phyloP scores from a whole-genome alignment of 2,113 vertebrate genomes.

The Nerophis lumbriciformis region DNA sequence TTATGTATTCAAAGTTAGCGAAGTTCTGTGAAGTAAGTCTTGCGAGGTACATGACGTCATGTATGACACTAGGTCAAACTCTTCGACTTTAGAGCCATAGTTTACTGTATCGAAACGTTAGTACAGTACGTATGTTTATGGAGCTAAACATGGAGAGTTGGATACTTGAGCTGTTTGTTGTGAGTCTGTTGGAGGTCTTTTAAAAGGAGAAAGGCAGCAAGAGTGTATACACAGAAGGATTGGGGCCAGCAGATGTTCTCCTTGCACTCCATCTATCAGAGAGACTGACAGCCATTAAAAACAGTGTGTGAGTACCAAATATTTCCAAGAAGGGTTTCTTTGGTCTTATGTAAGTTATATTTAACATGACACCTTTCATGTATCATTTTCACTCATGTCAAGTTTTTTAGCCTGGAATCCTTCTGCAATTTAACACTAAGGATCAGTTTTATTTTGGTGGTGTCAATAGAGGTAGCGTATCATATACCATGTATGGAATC shows the following conservation, averaged over 20 bases:
- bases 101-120: no score
- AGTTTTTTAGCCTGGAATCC: not conserved
- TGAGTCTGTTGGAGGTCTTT: constrained; percentile 27
- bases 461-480: constrained; percentile 49
- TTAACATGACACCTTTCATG: constrained; percentile 40
- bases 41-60: not conserved
- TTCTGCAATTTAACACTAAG: constrained; percentile 6
- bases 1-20: no score
- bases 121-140: constrained; percentile 68
- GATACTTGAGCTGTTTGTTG: constrained; percentile 61
- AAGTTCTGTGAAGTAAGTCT: not conserved
- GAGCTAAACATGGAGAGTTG: constrained; percentile 77
- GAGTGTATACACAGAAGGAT: constrained; percentile 61
- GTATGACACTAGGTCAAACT: not conserved
- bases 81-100: no score
- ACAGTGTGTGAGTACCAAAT: constrained; percentile 61
- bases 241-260: constrained; percentile 65
- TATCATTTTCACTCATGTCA: constrained; percentile 2
- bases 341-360: constrained; percentile 18
- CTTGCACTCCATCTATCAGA: constrained; percentile 69
- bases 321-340: constrained; percentile 40
- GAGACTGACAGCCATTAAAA: constrained; percentile 66
- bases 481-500: constrained; percentile 59
- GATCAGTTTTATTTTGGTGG: constrained; percentile 29
- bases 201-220: constrained; percentile 50